Evolutionary conservation across 2,888 invertebrate genomes (phyloP).

Genomic region (Lottia scabra): DNA sequence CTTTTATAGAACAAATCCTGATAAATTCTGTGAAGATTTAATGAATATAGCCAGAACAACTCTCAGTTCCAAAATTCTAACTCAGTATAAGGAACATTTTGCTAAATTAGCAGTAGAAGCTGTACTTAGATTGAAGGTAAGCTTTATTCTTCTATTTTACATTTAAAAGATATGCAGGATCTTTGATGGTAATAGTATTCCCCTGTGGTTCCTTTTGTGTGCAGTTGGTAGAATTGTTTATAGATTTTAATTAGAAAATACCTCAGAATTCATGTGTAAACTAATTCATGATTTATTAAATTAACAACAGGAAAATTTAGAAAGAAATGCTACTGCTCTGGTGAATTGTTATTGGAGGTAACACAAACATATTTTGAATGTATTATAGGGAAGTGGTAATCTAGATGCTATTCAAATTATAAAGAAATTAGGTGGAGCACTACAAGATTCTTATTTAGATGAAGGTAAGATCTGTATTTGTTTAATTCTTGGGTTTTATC

Average conservation of each 20-base stretch:
- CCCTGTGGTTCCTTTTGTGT: too few species aligned
- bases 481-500: too few species aligned
- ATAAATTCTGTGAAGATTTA: slow-evolving; percentile 86
- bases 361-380: too few species aligned
- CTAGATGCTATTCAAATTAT: slow-evolving; percentile 97
- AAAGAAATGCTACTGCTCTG: too few species aligned
- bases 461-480: slow-evolving; percentile 68
- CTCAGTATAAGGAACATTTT: slow-evolving; percentile 97
- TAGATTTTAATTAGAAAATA: too few species aligned
- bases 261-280: too few species aligned
- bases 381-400: slow-evolving; percentile 84
- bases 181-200: too few species aligned
- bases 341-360: too few species aligned
- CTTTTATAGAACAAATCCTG: slow-evolving; percentile 76
- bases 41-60: slow-evolving; percentile 98
- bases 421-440: slow-evolving; percentile 92
- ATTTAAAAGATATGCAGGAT: background rate
- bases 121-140: slow-evolving; percentile 85
- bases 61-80: slow-evolving; percentile 95
- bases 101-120: slow-evolving; percentile 95
- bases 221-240: too few species aligned
- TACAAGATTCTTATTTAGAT: slow-evolving; percentile 96
- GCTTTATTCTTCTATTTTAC: slow-evolving; percentile 2
- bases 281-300: too few species aligned
- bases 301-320: too few species aligned